These are phyloP conservation scores for Choloepus didactylus DNA, from an alignment of 2,797 vertebrate genomes.

Conservation along the genomic window DNA sequence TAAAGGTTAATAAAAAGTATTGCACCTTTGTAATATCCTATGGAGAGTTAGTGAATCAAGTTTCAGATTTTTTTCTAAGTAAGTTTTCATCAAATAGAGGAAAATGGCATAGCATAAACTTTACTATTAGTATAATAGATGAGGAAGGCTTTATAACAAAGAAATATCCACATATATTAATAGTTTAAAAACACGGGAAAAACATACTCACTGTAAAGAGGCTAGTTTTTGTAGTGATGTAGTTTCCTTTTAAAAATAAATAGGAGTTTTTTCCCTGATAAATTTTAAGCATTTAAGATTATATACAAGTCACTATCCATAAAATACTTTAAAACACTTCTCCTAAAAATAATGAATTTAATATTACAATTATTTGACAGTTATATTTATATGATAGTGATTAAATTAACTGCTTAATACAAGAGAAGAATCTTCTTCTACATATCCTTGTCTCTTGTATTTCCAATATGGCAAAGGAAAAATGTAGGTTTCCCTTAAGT, in stretches of 20 bases:
- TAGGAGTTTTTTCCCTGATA: neutral
- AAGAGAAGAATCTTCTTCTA: neutral
- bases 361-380: neutral
- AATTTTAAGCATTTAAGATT: neutral
- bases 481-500: neutral
- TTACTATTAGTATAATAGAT: neutral
- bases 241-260: slow-evolving; percentile 5
- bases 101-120: neutral
- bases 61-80: neutral
- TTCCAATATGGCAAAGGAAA: slow-evolving; percentile 47
- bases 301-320: neutral
- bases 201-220: neutral
- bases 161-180: neutral
- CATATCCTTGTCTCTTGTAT: neutral
- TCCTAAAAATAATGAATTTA: neutral
- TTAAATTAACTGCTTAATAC: neutral
- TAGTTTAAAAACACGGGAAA: slow-evolving; percentile 30
- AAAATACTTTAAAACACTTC: slow-evolving; percentile 11
- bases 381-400: neutral
- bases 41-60: neutral
- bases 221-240: neutral
- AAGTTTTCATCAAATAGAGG: slow-evolving; percentile 34
- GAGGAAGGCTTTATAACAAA: slow-evolving; percentile 6
- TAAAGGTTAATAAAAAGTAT: slow-evolving; percentile 32
- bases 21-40: neutral